phyloP scores from a whole-genome alignment of 2,113 vertebrate genomes.

The Gambusia affinis region DNA sequence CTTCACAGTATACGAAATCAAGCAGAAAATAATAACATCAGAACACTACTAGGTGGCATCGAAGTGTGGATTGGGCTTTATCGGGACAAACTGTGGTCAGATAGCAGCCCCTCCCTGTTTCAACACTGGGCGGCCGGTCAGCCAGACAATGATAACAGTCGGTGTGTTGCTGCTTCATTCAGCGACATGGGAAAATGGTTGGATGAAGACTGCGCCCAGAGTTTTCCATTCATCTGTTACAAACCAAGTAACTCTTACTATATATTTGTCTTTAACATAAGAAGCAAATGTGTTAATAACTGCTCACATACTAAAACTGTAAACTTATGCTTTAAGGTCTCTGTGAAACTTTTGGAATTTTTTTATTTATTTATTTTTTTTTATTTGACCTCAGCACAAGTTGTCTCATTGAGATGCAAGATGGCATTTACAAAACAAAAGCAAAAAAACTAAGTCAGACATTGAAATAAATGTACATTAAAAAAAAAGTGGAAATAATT shows the following conservation, averaged over 20 bases:
- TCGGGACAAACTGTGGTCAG: conserved; percentile 33
- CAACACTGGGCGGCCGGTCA: background rate
- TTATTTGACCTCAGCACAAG: too few relatives aligned
- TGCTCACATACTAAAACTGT: too few relatives aligned
- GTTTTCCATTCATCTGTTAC: conserved; percentile 36
- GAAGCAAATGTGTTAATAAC: background rate
- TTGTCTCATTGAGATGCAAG: too few relatives aligned
- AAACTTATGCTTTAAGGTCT: too few relatives aligned
- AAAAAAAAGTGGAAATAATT: too few relatives aligned
- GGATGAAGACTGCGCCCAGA: conserved; percentile 1
- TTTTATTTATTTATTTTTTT: too few relatives aligned
- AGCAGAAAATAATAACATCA: conserved; percentile 24
- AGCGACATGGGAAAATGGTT: conserved; percentile 23
- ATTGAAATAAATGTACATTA: too few relatives aligned
- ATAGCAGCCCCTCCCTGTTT: conserved; percentile 36
- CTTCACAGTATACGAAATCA: conserved; percentile 25
- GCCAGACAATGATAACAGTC: background rate
- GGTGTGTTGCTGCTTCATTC: conserved; percentile 18
- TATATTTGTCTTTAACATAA: background rate
- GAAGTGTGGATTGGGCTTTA: conserved; percentile 38
- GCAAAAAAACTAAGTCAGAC: too few relatives aligned
- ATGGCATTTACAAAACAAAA: too few relatives aligned
- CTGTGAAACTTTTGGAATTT: too few relatives aligned
- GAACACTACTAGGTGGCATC: accelerated
- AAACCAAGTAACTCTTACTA: background rate